Evolutionary conservation across 2,888 invertebrate genomes (phyloP).

Genomic region (Caenorhabditis sinica): DNA sequence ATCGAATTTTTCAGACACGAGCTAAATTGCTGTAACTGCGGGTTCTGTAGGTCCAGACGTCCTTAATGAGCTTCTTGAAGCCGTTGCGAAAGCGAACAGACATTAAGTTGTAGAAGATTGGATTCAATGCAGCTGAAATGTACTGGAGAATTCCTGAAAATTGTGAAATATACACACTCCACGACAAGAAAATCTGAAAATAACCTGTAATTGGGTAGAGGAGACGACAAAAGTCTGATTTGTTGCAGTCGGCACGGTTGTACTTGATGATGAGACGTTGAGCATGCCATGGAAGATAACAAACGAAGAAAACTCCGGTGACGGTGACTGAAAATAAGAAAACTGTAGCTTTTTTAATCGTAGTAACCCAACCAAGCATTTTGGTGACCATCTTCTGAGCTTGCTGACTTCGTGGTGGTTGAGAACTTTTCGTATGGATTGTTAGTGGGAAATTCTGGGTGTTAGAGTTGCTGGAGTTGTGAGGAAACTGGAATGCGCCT

Average conservation of each 20-base stretch:
- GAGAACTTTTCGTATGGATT: slow-evolving; percentile 74
- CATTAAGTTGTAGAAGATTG: slow-evolving; percentile 83
- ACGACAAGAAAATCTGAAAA: not conserved
- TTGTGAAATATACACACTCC: not conserved
- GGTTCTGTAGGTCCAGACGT: slow-evolving; percentile 66
- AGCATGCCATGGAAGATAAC: slow-evolving; percentile 83
- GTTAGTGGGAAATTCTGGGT: slow-evolving; percentile 57
- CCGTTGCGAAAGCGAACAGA: slow-evolving; percentile 80
- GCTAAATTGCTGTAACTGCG: slow-evolving; percentile 71
- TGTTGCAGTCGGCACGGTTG: slow-evolving; percentile 72
- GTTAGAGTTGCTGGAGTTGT: slow-evolving; percentile 37
- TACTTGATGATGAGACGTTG: slow-evolving; percentile 81
- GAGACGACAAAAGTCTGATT: slow-evolving; percentile 74
- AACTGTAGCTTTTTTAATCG: not conserved
- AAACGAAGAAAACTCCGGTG: slow-evolving; percentile 81
- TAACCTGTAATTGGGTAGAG: slow-evolving; percentile 82
- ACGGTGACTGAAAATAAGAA: slow-evolving; percentile 74
- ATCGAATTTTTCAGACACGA: slow-evolving; percentile 48
- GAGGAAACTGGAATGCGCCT: slow-evolving; percentile 55
- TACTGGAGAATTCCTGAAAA: slow-evolving; percentile 79
- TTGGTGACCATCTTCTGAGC: slow-evolving; percentile 83
- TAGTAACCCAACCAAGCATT: slow-evolving; percentile 75
- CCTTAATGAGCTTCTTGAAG: slow-evolving; percentile 75
- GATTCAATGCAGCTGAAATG: slow-evolving; percentile 82
- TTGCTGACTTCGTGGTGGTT: slow-evolving; percentile 78